phyloP scores from a whole-genome alignment of 2,113 vertebrate species.

The Fukomys damarensis region DNA sequence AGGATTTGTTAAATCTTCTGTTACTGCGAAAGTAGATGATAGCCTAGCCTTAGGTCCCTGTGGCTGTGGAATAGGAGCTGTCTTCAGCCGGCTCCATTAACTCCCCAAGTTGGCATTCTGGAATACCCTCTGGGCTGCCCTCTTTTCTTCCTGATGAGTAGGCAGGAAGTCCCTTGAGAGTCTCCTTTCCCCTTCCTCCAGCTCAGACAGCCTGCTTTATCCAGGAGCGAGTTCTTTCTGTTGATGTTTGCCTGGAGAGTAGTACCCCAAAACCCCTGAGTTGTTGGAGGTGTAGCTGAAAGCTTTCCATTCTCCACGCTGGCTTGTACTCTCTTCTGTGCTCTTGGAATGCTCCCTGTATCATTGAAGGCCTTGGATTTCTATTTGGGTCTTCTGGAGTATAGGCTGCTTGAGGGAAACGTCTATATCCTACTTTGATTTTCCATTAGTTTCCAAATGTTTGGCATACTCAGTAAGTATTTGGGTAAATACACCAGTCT shows the following conservation, averaged over 20 bases:
- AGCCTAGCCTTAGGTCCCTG: neutral
- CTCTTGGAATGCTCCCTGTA: neutral
- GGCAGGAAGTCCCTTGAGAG: neutral
- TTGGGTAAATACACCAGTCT: neutral
- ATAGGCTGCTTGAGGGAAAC: conserved; percentile 22
- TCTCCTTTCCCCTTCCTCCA: neutral
- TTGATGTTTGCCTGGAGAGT: neutral
- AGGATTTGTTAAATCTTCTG: neutral
- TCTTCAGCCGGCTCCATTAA: neutral
- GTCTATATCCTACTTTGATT: neutral
- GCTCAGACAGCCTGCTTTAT: neutral
- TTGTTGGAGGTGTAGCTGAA: neutral
- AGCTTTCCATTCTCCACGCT: neutral
- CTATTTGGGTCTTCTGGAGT: neutral
- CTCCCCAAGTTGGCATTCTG: neutral
- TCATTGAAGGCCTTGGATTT: neutral
- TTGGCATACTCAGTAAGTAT: neutral
- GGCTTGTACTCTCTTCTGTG: neutral
- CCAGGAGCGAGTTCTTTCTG: neutral
- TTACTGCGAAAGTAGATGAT: neutral
- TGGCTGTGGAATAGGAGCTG: neutral
- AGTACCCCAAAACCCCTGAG: too few species aligned
- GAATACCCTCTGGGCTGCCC: neutral
- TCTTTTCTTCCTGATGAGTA: neutral
- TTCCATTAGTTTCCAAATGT: neutral